Evolutionary conservation across 2,888 invertebrate genomes (phyloP).

Genomic region (Ceratothoa steindachneri): DNA sequence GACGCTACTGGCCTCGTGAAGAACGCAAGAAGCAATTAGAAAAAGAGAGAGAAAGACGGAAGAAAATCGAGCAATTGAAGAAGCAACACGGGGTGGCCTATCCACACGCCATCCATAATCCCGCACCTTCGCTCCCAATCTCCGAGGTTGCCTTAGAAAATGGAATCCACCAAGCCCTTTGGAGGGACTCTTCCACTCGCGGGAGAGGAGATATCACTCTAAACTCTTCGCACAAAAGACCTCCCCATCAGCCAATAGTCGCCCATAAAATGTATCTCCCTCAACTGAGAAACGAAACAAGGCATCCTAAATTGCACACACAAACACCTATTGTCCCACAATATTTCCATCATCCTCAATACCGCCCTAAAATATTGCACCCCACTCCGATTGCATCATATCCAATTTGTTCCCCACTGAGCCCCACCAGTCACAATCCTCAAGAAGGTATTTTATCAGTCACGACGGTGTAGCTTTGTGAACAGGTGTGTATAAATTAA

Average conservation of each 20-base stretch:
- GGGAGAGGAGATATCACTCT: not conserved
- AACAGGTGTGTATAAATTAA: no score
- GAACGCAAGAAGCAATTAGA: conserved; percentile 71
- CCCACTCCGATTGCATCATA: not conserved
- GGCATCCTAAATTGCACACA: not conserved
- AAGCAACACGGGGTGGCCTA: not conserved
- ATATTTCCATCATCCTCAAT: not conserved
- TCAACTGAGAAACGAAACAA: not conserved
- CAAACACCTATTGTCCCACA: not conserved
- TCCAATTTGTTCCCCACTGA: not conserved
- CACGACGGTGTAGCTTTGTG: not conserved
- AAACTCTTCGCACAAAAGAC: not conserved
- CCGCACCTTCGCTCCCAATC: not conserved
- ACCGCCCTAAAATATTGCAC: not conserved
- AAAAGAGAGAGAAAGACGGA: conserved; percentile 59
- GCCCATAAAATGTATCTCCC: not conserved
- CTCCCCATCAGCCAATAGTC: not conserved
- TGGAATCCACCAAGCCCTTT: conserved; percentile 37
- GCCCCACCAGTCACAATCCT: not conserved
- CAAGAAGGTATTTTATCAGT: conserved; percentile 8
- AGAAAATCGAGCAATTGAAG: conserved; percentile 23
- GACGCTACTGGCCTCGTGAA: conserved; percentile 71
- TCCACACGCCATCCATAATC: not conserved
- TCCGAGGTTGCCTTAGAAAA: conserved; percentile 27
- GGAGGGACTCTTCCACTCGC: conserved; percentile 26